A percentile compares a stretch with the other conserved stretches of the same genome.
phyloP scores from a whole-genome alignment of 2,888 invertebrate species.

The Hylaea fasciaria region DNA sequence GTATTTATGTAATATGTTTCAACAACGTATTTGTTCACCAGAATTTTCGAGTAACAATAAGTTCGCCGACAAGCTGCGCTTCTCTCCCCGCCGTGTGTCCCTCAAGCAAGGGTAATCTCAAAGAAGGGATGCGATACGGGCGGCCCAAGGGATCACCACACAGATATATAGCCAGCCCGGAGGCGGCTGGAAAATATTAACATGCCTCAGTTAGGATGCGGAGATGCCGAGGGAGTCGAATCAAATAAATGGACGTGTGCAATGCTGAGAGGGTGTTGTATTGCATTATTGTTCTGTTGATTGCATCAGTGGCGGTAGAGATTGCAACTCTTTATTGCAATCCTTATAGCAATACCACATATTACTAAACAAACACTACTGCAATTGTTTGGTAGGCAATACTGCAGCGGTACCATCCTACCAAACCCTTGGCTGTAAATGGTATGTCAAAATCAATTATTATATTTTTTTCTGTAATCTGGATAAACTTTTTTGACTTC shows the following conservation, averaged over 20 bases:
- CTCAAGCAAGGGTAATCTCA: conserved; percentile 59
- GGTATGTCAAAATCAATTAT: too few species aligned
- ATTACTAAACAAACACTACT: too few species aligned
- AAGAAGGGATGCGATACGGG: conserved; percentile 64
- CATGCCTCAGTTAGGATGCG: conserved; percentile 47
- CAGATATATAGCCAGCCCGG: conserved; percentile 50
- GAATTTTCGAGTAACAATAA: neutral
- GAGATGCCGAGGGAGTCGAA: conserved; percentile 39
- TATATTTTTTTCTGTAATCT: too few species aligned
- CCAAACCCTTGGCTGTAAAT: too few species aligned
- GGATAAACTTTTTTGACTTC: too few species aligned
- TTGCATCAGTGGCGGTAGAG: neutral
- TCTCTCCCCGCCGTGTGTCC: conserved; percentile 37
- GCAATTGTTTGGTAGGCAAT: too few species aligned
- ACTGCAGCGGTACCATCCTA: too few species aligned
- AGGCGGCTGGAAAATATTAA: conserved; percentile 56
- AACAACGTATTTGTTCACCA: too few species aligned
- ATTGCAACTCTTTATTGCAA: too few species aligned
- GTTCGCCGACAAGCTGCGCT: conserved; percentile 23
- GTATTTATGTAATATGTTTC: too few species aligned
- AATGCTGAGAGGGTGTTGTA: conserved; percentile 1
- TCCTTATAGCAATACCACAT: too few species aligned
- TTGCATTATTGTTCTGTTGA: neutral
- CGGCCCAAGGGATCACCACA: conserved; percentile 60
- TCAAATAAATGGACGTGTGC: conserved; percentile 40